Evolutionary conservation across 2,888 invertebrate species (phyloP).

Genomic region (Cosmopolites sordidus): DNA sequence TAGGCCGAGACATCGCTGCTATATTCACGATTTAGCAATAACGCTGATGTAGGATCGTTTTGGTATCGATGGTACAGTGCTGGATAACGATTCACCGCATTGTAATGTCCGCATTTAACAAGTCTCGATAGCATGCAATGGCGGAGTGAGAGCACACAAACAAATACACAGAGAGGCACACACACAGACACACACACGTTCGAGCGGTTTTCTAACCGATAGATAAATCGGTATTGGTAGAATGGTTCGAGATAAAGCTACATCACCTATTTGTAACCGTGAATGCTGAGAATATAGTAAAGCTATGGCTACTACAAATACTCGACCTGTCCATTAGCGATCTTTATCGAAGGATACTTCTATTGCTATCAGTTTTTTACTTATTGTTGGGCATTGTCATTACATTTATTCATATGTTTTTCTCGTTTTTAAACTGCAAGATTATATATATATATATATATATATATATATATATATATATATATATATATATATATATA

Average conservation of each 20-base stretch:
- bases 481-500: too few relatives aligned
- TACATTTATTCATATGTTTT: too few relatives aligned
- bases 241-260: slow-evolving; percentile 40
- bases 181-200: slow-evolving; percentile 11
- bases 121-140: slow-evolving; percentile 43
- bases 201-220: slow-evolving; percentile 35
- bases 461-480: too few relatives aligned
- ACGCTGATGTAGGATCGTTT: slow-evolving; percentile 48
- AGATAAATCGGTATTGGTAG: slow-evolving; percentile 46
- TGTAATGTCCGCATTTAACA: slow-evolving; percentile 50
- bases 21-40: slow-evolving; percentile 49
- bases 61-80: slow-evolving; percentile 46
- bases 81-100: slow-evolving; percentile 50
- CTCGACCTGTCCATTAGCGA: slow-evolving; percentile 32
- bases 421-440: too few relatives aligned
- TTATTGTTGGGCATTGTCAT: not conserved
- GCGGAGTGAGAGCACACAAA: slow-evolving; percentile 17
- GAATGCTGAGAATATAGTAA: slow-evolving; percentile 21
- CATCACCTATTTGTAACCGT: slow-evolving; percentile 44
- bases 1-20: slow-evolving; percentile 41
- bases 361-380: not conserved
- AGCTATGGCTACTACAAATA: slow-evolving; percentile 31
- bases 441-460: too few relatives aligned
- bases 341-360: slow-evolving; percentile 11
- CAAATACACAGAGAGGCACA: slow-evolving; percentile 7